Base-by-base conservation (phyloP, 2,888 invertebrate species). In the Orthosia gracilis region DNA sequence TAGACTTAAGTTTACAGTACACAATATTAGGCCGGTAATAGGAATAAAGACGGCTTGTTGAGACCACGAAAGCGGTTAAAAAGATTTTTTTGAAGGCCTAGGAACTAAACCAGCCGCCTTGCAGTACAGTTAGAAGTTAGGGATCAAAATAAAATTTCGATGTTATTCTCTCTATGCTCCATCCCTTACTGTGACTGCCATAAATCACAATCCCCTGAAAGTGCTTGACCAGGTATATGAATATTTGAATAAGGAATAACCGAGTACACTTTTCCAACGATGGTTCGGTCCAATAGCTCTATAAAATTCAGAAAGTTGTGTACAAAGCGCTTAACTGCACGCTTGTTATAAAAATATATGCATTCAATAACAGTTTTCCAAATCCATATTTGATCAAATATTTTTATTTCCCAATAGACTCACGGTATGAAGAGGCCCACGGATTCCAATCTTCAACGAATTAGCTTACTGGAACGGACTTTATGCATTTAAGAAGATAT, bases 371-470 rank as follows among this genome's bases (percentile, higher is more conserved):
- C 73, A 82, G 67, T 80, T 89, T 90, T 91, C 94, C 95, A 95
- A 95, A 95, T 95, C 94, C 94, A 95, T 95, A 92, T 95, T 94
- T 95, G 91, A 95, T 92, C 88, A 87, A 81, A 76, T 85, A 86
- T 92, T 95, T 95, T 92, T 93, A 88, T 94, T 94, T 91, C 80
- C 91, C 93, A 94, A 89, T 95, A 96, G 96, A 96, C 96, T 96
- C 91, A 96, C 96, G 78, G 95, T 96, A 84, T 96, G 96, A 96
- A 94, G 95, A 93, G 80, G 89, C 87, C 89, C 85, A 91, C 69
- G 78, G 89, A 89, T 85, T 88, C 79, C 82, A 88, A 86, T 89
- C 87, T 92, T 84, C 91, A 89, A 88, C 89, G 87, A 87, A 87
- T 87, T 88, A 87, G 88, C 87, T 92, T 86, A 88, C 89, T 85